These are phyloP conservation scores for Butastur rufipennis DNA, from an alignment of 2,113 vertebrate species.

Conservation along the genomic window DNA sequence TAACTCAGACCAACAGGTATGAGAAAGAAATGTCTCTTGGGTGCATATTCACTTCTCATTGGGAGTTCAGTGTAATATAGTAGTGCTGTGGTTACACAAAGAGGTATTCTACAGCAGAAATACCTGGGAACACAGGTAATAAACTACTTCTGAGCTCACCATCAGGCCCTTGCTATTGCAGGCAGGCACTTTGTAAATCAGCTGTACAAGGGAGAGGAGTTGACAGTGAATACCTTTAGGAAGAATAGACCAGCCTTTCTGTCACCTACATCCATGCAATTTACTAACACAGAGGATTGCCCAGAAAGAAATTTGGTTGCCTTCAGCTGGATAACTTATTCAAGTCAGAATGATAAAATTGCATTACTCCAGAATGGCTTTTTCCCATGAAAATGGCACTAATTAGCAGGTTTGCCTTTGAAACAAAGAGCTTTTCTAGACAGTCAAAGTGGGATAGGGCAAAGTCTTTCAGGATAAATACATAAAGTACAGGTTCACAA, in stretches of 20 bases:
- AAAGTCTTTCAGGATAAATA: neutral
- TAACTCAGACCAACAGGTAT: neutral
- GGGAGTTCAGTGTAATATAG: neutral
- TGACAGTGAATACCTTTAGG: neutral
- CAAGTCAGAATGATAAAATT: neutral
- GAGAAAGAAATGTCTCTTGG: neutral
- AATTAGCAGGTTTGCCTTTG: neutral
- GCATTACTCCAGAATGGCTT: neutral
- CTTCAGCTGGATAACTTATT: neutral
- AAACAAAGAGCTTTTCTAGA: neutral
- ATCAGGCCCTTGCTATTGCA: neutral
- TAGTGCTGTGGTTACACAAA: neutral
- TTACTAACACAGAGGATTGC: neutral
- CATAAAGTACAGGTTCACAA: neutral
- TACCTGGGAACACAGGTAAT: neutral
- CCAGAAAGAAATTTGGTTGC: neutral
- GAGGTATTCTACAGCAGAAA: neutral
- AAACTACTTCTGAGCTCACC: neutral
- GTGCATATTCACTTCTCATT: neutral
- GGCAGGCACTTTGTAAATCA: neutral
- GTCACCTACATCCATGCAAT: neutral
- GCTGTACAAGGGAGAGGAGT: neutral
- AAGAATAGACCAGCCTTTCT: neutral
- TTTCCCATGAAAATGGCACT: neutral
- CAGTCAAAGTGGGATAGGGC: neutral